A percentile compares a stretch with the other conserved stretches of the same genome.
Conservation (phyloP, 2,888 invertebrate species). For the Agrochola macilenta region DNA sequence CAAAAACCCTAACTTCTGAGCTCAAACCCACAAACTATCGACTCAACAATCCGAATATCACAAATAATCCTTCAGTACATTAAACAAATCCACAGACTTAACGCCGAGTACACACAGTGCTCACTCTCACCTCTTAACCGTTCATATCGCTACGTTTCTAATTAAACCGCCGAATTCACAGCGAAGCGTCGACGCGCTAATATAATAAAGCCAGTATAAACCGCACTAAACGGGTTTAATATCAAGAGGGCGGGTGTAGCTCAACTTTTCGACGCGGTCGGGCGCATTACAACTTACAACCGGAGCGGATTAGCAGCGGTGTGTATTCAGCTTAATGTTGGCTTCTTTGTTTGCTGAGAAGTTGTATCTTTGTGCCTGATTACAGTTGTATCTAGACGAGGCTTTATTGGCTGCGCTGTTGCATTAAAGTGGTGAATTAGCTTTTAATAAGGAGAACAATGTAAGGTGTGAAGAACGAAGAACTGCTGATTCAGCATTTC, state of each 20-base stretch:
- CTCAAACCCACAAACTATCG: conserved; percentile 44
- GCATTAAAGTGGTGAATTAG: conserved; percentile 23
- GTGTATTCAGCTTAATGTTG: conserved; percentile 81
- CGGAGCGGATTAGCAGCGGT: conserved; percentile 80
- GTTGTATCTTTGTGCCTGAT: conserved; percentile 68
- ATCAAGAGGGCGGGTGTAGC: conserved; percentile 82
- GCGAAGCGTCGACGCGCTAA: conserved; percentile 84
- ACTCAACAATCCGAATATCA: conserved; percentile 37
- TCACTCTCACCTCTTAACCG: conserved; percentile 69
- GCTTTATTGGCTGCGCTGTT: conserved; percentile 44
- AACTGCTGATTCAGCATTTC: neutral
- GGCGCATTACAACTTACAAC: conserved; percentile 84
- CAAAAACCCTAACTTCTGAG: conserved; percentile 14
- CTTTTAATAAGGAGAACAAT: conserved; percentile 8
- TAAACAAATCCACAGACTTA: conserved; percentile 68
- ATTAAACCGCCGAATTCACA: conserved; percentile 83
- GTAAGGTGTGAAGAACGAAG: neutral
- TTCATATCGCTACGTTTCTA: conserved; percentile 77
- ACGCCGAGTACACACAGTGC: conserved; percentile 59
- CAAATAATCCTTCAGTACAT: conserved; percentile 63
- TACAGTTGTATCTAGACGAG: conserved; percentile 61
- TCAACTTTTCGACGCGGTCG: conserved; percentile 84
- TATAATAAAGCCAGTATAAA: conserved; percentile 89
- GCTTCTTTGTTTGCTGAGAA: conserved; percentile 80
- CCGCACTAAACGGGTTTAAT: conserved; percentile 88